Percentiles rank a stretch among this genome's conserved stretches.
Conservation (phyloP, 2,888 invertebrate genomes). For the Meghimatium bilineatum region DNA sequence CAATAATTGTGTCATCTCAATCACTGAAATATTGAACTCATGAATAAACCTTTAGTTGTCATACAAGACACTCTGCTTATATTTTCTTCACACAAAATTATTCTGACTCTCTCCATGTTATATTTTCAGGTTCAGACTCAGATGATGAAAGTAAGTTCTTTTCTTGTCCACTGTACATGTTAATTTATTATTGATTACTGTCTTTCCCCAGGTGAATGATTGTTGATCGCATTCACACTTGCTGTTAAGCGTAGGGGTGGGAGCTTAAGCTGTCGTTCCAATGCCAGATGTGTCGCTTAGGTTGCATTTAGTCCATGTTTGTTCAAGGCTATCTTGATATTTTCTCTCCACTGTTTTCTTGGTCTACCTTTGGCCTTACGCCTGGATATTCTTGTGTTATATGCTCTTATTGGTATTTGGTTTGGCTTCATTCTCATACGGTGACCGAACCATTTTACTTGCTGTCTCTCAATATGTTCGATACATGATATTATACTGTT, state of each 20-base stretch:
- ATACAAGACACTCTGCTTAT: neutral
- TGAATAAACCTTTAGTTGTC: neutral
- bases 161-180: neutral
- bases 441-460: too few relatives aligned
- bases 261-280: neutral
- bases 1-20: too few relatives aligned
- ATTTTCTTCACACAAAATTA: neutral
- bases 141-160: constrained; percentile 18
- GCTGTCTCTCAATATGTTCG: too few relatives aligned
- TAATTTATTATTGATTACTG: neutral
- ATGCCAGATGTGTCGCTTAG: neutral
- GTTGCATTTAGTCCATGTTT: neutral
- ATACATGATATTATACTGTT: too few relatives aligned
- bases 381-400: too few relatives aligned
- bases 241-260: too few relatives aligned
- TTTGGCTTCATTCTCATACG: too few relatives aligned
- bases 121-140: constrained; percentile 16
- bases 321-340: neutral
- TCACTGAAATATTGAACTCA: neutral
- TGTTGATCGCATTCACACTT: neutral
- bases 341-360: neutral
- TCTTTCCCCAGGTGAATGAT: neutral
- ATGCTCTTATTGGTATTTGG: too few relatives aligned
- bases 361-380: too few relatives aligned
- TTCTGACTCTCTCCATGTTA: neutral